Evolutionary conservation across 2,888 invertebrate species (phyloP).

Genomic region (Tupiocoris notatus): DNA sequence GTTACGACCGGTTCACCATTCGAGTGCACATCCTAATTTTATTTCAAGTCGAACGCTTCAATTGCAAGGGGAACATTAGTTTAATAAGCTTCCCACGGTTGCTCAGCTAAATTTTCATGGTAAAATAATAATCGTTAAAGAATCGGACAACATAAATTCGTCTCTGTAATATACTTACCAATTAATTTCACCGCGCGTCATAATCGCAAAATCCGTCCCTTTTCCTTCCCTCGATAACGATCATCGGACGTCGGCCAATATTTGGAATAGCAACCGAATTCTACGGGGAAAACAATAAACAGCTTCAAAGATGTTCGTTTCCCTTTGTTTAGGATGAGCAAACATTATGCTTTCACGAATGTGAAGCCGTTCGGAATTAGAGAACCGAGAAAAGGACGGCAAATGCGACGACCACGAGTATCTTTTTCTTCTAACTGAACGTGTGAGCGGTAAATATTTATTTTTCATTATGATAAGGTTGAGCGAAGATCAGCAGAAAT

Average conservation of each 20-base stretch:
- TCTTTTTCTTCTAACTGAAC: constrained; percentile 7
- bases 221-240: background rate
- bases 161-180: no score
- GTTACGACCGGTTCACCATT: no score
- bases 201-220: background rate
- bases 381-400: background rate
- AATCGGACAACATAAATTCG: no score
- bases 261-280: constrained; percentile 10
- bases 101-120: no score
- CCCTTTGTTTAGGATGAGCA: constrained; percentile 24
- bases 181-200: no score
- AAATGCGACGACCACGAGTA: background rate
- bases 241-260: constrained; percentile 3
- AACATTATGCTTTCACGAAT: constrained; percentile 6
- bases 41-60: no score
- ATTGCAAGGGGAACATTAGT: no score
- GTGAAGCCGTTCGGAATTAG: constrained; percentile 9
- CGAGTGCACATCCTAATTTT: no score
- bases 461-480: constrained; percentile 43
- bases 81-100: no score
- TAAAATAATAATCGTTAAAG: no score
- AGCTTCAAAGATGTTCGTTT: background rate
- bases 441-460: constrained; percentile 43
- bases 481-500: constrained; percentile 24
- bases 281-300: constrained; percentile 13